These are phyloP conservation scores for Augochlora pura DNA, from an alignment of 1,140 invertebrate genomes.

Conservation along the genomic window DNA sequence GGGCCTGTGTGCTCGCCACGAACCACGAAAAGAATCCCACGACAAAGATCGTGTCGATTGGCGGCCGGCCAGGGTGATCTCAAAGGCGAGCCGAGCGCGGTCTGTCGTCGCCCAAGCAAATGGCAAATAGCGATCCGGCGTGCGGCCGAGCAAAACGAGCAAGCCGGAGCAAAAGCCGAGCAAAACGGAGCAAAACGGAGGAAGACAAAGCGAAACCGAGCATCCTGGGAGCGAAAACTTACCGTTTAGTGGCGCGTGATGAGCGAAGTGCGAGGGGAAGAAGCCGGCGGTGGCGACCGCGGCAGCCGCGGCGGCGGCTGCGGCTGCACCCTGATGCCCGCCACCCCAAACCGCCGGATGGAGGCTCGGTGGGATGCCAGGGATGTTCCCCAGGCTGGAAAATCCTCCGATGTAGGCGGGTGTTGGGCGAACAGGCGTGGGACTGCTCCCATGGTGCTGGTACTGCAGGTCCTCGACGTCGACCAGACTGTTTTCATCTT, in stretches of 20 bases:
- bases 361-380: slow-evolving; percentile 64
- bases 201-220: too few species aligned
- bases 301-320: slow-evolving; percentile 66
- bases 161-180: background rate
- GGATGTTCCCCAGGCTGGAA: slow-evolving; percentile 66
- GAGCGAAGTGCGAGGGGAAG: slow-evolving; percentile 74
- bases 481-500: slow-evolving; percentile 72
- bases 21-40: slow-evolving; percentile 53
- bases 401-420: slow-evolving; percentile 74
- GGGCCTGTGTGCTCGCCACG: slow-evolving; percentile 7
- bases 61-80: slow-evolving; percentile 28
- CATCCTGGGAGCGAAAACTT: slow-evolving; percentile 26
- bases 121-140: slow-evolving; percentile 30
- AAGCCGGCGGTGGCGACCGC: slow-evolving; percentile 70
- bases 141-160: background rate
- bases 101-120: slow-evolving; percentile 45
- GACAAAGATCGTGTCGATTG: slow-evolving; percentile 41
- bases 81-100: slow-evolving; percentile 46
- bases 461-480: slow-evolving; percentile 75
- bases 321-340: slow-evolving; percentile 63
- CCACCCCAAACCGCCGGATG: slow-evolving; percentile 73
- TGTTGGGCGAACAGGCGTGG: slow-evolving; percentile 73
- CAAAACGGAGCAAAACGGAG: background rate
- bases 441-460: slow-evolving; percentile 50
- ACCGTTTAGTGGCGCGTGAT: slow-evolving; percentile 75